Conservation (phyloP, 2,113 vertebrate genomes). For the Toxotes jaculatrix region DNA sequence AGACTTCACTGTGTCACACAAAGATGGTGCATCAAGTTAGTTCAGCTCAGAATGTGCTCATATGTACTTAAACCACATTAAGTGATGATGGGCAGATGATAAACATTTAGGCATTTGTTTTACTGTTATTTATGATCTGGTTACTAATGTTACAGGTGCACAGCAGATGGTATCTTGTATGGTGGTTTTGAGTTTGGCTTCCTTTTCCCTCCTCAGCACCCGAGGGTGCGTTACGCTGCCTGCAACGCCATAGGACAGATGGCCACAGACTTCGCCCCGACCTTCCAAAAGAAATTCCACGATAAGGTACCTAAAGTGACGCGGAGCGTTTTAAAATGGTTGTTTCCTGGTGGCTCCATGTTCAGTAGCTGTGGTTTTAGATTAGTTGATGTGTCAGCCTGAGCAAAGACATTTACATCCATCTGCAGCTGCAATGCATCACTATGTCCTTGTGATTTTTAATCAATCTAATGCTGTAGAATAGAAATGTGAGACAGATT, state of each 20-base stretch:
- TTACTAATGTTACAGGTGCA: neutral
- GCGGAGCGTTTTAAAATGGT: too few relatives aligned
- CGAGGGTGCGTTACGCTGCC: conserved; percentile 95
- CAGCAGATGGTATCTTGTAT: neutral
- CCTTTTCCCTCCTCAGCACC: conserved; percentile 86
- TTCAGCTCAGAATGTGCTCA: too few relatives aligned
- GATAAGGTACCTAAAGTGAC: conserved; percentile 87
- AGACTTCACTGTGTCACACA: neutral
- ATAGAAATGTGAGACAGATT: neutral
- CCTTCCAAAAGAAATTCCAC: conserved; percentile 99
- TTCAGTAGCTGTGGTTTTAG: too few relatives aligned
- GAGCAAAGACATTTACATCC: too few relatives aligned
- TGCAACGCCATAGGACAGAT: conserved; percentile 99
- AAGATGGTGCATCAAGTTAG: too few relatives aligned
- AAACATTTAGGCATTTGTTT: too few relatives aligned
- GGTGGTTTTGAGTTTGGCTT: neutral
- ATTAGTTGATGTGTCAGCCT: too few relatives aligned
- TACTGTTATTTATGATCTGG: too few relatives aligned
- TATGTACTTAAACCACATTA: too few relatives aligned
- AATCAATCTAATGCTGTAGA: neutral
- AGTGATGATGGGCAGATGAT: too few relatives aligned
- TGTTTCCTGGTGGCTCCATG: neutral
- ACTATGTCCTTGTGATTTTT: too few relatives aligned
- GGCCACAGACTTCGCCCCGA: conserved; percentile 98
- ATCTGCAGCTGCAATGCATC: too few relatives aligned